Percentiles rank a stretch among this genome's conserved stretches.
phyloP scores from a whole-genome alignment of 2,888 invertebrate genomes.

The Lasioglossum marginatum region DNA sequence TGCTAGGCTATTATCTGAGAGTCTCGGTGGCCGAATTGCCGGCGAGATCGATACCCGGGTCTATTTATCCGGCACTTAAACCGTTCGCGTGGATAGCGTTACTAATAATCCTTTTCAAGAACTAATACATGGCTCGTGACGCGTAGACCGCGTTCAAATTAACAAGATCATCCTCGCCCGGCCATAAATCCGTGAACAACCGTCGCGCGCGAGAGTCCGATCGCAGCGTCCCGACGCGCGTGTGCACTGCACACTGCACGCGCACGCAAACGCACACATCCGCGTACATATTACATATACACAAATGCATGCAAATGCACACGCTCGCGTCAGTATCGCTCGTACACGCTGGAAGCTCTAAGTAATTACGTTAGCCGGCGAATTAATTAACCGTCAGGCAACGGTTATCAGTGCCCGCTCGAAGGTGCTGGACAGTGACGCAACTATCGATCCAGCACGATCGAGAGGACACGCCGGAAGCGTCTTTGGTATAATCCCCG shows the following conservation, averaged over 20 bases:
- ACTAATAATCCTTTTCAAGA: conserved; percentile 53
- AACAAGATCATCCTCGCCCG: conserved; percentile 68
- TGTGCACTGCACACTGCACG: neutral
- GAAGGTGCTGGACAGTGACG: conserved; percentile 66
- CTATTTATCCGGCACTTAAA: conserved; percentile 22
- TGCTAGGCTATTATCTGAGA: neutral
- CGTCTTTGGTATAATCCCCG: conserved; percentile 46
- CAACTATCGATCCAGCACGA: conserved; percentile 67
- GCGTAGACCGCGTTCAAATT: conserved; percentile 53
- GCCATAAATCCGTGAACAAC: conserved; percentile 67
- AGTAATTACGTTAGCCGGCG: conserved; percentile 80
- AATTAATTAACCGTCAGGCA: conserved; percentile 79
- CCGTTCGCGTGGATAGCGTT: conserved; percentile 36
- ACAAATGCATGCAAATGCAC: neutral
- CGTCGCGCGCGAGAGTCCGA: conserved; percentile 41
- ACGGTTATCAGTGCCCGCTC: conserved; percentile 72
- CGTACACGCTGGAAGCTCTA: conserved; percentile 58
- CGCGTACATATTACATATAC: neutral
- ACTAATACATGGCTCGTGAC: conserved; percentile 35
- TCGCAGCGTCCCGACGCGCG: conserved; percentile 26
- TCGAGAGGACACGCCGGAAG: conserved; percentile 46
- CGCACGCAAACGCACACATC: conserved; percentile 12
- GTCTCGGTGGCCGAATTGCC: neutral
- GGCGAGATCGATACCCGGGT: neutral
- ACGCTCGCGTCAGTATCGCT: conserved; percentile 13